Percentiles rank a stretch among this genome's conserved stretches.
Evolutionary conservation across 2,888 invertebrate species (phyloP).

Genomic region (Halictus ligatus): DNA sequence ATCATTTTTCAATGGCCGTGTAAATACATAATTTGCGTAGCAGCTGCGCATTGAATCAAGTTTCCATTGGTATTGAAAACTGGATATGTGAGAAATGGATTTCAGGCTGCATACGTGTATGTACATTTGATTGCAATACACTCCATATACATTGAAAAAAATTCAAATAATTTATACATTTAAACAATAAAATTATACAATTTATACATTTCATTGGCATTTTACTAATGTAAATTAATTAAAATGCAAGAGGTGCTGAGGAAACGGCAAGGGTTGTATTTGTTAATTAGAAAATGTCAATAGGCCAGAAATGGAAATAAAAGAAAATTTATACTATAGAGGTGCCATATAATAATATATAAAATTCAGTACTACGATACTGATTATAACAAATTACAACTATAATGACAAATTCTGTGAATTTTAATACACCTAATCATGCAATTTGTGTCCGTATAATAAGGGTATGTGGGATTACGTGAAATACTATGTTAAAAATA

Average conservation of each 20-base stretch:
- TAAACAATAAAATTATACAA: too few relatives aligned
- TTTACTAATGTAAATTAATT: background rate
- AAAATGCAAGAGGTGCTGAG: too few relatives aligned
- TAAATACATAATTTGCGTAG: constrained; percentile 17
- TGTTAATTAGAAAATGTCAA: background rate
- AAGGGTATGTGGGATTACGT: too few relatives aligned
- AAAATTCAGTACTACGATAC: background rate
- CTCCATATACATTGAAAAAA: background rate
- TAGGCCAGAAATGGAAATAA: background rate
- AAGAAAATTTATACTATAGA: background rate
- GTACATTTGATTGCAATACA: background rate
- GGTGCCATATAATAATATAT: background rate
- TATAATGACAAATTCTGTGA: too few relatives aligned
- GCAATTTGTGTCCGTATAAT: too few relatives aligned
- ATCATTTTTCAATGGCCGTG: constrained; percentile 39
- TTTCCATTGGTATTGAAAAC: constrained; percentile 8
- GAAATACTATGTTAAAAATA: too few relatives aligned
- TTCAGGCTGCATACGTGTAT: constrained; percentile 18
- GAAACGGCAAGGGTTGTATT: background rate
- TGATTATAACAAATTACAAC: too few relatives aligned
- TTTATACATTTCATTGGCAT: background rate
- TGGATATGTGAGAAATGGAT: constrained; percentile 9
- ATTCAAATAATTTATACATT: background rate
- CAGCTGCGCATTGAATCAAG: constrained; percentile 22
- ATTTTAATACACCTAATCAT: too few relatives aligned